A percentile compares a stretch with the other conserved stretches of the same genome.
Evolutionary conservation across 2,888 invertebrate species (phyloP).

Genomic region (Tanytarsus gracilentus): DNA sequence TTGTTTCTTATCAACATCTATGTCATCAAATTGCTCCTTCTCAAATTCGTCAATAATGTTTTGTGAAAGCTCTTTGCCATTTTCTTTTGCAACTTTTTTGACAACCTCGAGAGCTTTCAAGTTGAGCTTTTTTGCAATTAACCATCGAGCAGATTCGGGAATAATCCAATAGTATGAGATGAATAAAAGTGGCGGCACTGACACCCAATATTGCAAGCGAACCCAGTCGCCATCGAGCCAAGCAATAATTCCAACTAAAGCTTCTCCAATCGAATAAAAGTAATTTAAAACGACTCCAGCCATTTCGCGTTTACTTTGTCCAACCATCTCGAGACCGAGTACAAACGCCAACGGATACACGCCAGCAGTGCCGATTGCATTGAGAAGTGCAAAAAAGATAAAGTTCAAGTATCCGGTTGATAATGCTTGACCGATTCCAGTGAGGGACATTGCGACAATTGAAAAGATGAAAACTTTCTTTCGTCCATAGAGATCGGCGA

Average conservation of each 20-base stretch:
- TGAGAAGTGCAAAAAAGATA: constrained; percentile 47
- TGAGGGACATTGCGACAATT: constrained; percentile 49
- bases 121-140: constrained; percentile 49
- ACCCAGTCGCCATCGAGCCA: constrained; percentile 54
- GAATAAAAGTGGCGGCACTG: constrained; percentile 52
- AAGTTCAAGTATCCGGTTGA: constrained; percentile 48
- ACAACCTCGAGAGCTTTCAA: constrained; percentile 49
- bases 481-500: constrained; percentile 56
- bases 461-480: constrained; percentile 50
- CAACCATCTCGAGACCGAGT: constrained; percentile 55
- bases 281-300: constrained; percentile 54
- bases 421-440: constrained; percentile 49
- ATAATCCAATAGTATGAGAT: constrained; percentile 52
- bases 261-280: constrained; percentile 57
- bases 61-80: constrained; percentile 46
- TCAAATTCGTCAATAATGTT: constrained; percentile 36
- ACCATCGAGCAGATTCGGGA: constrained; percentile 59
- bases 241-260: constrained; percentile 50
- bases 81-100: constrained; percentile 48
- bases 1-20: neutral
- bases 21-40: neutral
- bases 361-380: constrained; percentile 52
- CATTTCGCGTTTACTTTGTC: constrained; percentile 51
- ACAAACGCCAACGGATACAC: constrained; percentile 54
- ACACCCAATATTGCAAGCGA: constrained; percentile 48